Evolutionary conservation across 2,888 invertebrate species (phyloP), one percentile per base, ranked within the genome.

Genomic region (Germaria angustata): DNA sequence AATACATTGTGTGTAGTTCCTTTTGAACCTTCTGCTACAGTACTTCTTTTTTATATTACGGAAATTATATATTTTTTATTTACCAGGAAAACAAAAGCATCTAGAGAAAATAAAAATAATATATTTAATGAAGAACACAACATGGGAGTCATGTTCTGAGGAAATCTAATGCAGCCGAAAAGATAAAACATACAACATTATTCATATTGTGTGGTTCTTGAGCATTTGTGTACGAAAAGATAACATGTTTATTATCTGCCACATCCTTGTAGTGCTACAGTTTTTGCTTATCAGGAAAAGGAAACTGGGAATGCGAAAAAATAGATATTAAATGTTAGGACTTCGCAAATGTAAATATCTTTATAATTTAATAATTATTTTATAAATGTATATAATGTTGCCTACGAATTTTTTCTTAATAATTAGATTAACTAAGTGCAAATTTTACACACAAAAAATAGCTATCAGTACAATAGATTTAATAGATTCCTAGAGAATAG

Each of bases 41-140:
- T 41, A 9, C 22, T 46, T 55, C 17, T 51, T 53, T 73, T 53
- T 36, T 28, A 61, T 53, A n/a, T 46, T 15, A 51, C 44, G 61
- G 36, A 80, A 73, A 80, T 73, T 68, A 68, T 73, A 61, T 66
- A 36, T 72, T 80, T 73, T 68, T 68, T 59, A 20, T 20, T 78
- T 63, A 20, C 22, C 24, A 44, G 17, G 20, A 61, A 61, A 77
- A 49, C 3, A 57, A 57, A 76, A 66, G 8, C n/a, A 51, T 24
- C 11, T 15, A 24, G 4, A 63, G 13, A 73, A 63, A 61, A 68
- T 32, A 17, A 32, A 69, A 68, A 41, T 28, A 22, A 22, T 46
- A 1, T 39, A 46, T 9, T 4, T 36, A 55, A 75, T 46, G 9
- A 57, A 53, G 24, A 69, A 53, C 28, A 32, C 28, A 72, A 65